Evolutionary conservation across 2,888 invertebrate species (phyloP).

Genomic region (Amaurobius ferox): DNA sequence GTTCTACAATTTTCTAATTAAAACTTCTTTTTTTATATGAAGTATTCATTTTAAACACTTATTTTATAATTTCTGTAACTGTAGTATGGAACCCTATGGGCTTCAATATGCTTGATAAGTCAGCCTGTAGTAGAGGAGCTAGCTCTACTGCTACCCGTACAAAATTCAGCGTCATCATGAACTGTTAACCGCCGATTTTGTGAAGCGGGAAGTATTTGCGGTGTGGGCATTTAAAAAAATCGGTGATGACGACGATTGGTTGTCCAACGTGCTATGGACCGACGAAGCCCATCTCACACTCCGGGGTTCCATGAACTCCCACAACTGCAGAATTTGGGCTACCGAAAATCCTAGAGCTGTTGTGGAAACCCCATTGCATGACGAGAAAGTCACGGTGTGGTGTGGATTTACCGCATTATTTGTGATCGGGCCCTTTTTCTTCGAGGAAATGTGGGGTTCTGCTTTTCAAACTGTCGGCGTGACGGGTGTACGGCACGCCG

Average conservation of each 20-base stretch:
- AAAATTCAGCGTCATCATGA: slow-evolving; percentile 15
- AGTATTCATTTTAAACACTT: too few species aligned
- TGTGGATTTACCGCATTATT: background rate
- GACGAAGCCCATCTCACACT: slow-evolving; percentile 2
- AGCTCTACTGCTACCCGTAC: background rate
- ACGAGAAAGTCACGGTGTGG: background rate
- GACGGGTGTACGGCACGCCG: background rate
- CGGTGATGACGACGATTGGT: slow-evolving; percentile 1
- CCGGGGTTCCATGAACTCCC: background rate
- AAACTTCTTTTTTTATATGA: too few species aligned
- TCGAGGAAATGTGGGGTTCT: slow-evolving; percentile 15
- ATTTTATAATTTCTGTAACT: too few species aligned
- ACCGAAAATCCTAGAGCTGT: slow-evolving; percentile 6
- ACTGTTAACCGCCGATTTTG: slow-evolving; percentile 14
- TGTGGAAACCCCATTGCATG: background rate
- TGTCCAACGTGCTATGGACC: slow-evolving; percentile 9
- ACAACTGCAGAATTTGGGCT: slow-evolving; percentile 10
- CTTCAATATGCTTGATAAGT: too few species aligned
- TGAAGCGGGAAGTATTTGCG: background rate
- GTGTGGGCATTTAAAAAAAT: slow-evolving; percentile 14
- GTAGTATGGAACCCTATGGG: too few species aligned
- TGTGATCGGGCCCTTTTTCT: background rate
- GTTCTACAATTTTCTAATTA: too few species aligned
- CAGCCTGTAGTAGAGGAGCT: too few species aligned
- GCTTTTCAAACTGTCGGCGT: slow-evolving; percentile 7